Evolutionary conservation across 2,888 invertebrate species (phyloP).

Genomic region (Amphipoea lucens): DNA sequence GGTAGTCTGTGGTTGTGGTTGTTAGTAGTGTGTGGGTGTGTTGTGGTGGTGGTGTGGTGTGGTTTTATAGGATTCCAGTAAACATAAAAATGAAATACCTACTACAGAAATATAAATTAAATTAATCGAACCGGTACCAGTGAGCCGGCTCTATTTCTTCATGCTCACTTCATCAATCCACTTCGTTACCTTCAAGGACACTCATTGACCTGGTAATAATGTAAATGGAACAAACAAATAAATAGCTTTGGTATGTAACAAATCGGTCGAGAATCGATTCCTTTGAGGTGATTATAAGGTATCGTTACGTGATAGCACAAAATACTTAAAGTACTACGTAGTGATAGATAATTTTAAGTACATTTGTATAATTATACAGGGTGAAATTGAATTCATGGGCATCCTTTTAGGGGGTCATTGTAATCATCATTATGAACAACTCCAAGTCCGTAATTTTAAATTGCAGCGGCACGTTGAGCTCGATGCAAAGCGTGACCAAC

Average conservation of each 20-base stretch:
- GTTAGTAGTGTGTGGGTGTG: too few species aligned
- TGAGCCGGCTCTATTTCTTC: constrained; percentile 21
- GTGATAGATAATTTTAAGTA: too few species aligned
- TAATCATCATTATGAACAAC: too few species aligned
- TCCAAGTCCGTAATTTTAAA: too few species aligned
- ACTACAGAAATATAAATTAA: constrained; percentile 28
- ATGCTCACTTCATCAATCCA: constrained; percentile 38
- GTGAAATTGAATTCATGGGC: too few species aligned
- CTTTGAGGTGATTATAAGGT: constrained; percentile 33
- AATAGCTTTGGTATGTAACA: constrained; percentile 46
- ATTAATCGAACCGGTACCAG: constrained; percentile 6
- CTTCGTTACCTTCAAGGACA: constrained; percentile 47
- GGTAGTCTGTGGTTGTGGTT: too few species aligned
- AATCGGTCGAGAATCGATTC: constrained; percentile 53
- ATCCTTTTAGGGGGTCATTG: too few species aligned
- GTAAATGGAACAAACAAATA: constrained; percentile 60
- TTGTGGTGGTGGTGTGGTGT: too few species aligned
- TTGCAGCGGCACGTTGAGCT: too few species aligned
- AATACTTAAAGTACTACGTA: too few species aligned
- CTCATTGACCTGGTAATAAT: constrained; percentile 54
- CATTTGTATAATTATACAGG: too few species aligned
- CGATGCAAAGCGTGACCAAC: too few species aligned
- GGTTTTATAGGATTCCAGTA: neutral
- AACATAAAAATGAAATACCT: constrained; percentile 10
- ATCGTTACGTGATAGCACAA: neutral